Conservation (phyloP, 2,797 vertebrate species). For the Discoglossus pictus region DNA sequence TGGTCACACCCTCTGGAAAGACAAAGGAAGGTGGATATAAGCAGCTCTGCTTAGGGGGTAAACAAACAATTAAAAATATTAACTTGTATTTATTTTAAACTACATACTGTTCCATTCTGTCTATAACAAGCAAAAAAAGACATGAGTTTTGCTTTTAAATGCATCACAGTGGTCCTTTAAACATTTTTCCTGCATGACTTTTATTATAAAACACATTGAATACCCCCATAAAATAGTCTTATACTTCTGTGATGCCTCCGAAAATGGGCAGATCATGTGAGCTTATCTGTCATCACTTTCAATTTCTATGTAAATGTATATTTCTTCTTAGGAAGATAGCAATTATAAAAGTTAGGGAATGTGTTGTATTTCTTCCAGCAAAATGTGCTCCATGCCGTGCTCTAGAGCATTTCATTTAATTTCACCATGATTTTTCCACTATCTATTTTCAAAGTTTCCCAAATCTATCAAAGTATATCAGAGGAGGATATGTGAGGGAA, state of each 20-base stretch:
- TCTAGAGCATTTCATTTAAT: constrained; percentile 45
- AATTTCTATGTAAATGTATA: constrained; percentile 49
- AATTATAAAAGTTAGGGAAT: constrained; percentile 45
- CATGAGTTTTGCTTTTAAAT: too few species aligned
- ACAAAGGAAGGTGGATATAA: too few species aligned
- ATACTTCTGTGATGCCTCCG: constrained; percentile 15
- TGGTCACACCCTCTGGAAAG: too few species aligned
- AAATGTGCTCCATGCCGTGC: constrained; percentile 39
- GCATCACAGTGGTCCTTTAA: too few species aligned
- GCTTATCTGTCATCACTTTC: constrained; percentile 44
- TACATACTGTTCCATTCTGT: too few species aligned
- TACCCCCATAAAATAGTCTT: too few species aligned
- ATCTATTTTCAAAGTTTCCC: constrained; percentile 42
- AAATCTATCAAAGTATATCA: constrained; percentile 43
- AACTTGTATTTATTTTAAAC: too few species aligned
- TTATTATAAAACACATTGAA: too few species aligned
- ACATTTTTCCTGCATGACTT: too few species aligned
- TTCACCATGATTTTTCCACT: constrained; percentile 35
- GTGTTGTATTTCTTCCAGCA: constrained; percentile 39
- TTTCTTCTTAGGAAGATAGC: constrained; percentile 34
- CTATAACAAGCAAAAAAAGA: too few species aligned
- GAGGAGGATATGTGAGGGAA: constrained; percentile 23
- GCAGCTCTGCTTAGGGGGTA: too few species aligned
- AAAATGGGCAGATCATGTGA: constrained; percentile 13
- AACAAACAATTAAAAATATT: too few species aligned